Percentiles rank a stretch among this genome's conserved stretches.
Evolutionary conservation across 2,113 vertebrate genomes (phyloP).

Genomic region (Noctilio leporinus): DNA sequence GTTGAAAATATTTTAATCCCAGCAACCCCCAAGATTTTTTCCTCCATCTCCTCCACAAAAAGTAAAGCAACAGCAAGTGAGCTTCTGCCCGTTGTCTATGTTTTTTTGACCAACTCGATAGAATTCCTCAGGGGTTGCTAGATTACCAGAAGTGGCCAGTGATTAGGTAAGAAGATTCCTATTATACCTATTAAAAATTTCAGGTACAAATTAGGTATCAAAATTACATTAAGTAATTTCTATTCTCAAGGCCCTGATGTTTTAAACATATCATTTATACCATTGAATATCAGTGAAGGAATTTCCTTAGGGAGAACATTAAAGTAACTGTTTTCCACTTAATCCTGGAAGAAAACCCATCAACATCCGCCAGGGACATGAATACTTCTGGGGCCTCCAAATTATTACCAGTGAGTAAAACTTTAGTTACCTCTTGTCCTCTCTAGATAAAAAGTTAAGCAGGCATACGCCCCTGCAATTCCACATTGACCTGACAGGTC

Average conservation of each 20-base stretch:
- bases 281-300: not conserved
- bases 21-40: not conserved
- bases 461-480: not conserved
- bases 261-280: not conserved
- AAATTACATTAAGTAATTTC: not conserved
- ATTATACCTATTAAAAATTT: not conserved
- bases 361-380: not conserved
- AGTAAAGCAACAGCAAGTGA: not conserved
- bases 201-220: slow-evolving; percentile 15
- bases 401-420: not conserved
- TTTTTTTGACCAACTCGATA: not conserved
- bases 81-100: not conserved
- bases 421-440: not conserved
- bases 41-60: not conserved
- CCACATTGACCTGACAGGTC: not conserved
- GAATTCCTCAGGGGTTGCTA: not conserved
- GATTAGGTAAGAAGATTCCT: not conserved
- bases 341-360: not conserved
- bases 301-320: not conserved
- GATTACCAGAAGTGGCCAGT: not conserved
- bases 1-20: not conserved
- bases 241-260: not conserved
- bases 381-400: not conserved
- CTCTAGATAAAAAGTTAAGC: not conserved
- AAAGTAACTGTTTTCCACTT: not conserved